These are phyloP conservation scores for Hippocampus zosterae DNA, from an alignment of 2,113 vertebrate species.

Conservation along the genomic window DNA sequence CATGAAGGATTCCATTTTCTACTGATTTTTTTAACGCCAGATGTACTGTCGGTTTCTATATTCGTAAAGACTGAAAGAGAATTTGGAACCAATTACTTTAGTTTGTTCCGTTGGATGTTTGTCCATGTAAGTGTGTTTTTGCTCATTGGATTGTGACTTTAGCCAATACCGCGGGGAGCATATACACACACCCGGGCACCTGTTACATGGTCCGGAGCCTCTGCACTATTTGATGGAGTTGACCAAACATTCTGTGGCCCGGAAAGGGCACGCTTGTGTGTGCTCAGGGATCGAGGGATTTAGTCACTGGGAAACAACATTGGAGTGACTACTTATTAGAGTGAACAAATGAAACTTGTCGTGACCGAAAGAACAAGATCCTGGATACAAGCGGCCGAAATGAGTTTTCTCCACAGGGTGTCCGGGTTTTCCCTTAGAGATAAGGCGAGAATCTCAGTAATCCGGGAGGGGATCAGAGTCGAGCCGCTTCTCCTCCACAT, in stretches of 20 bases:
- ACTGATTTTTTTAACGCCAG: background rate
- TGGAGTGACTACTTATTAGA: background rate
- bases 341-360: background rate
- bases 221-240: conserved; percentile 28
- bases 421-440: too few relatives aligned
- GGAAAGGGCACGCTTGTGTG: conserved; percentile 2
- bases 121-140: conserved; percentile 22
- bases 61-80: background rate
- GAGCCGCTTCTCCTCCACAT: too few relatives aligned
- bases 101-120: conserved; percentile 10
- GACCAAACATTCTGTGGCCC: conserved; percentile 31
- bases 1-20: background rate
- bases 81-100: background rate
- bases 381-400: too few relatives aligned
- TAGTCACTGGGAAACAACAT: conserved; percentile 22
- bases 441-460: too few relatives aligned
- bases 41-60: background rate
- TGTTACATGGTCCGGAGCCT: conserved; percentile 29
- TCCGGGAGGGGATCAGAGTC: too few relatives aligned
- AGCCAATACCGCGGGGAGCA: conserved; percentile 20
- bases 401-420: too few relatives aligned
- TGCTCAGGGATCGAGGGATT: conserved; percentile 7
- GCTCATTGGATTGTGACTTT: conserved; percentile 32
- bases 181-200: background rate
- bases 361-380: too few relatives aligned